A percentile compares a stretch with the other conserved stretches of the same genome.
phyloP scores from a whole-genome alignment of 2,888 invertebrate genomes.

The Galerucella nymphaeae region DNA sequence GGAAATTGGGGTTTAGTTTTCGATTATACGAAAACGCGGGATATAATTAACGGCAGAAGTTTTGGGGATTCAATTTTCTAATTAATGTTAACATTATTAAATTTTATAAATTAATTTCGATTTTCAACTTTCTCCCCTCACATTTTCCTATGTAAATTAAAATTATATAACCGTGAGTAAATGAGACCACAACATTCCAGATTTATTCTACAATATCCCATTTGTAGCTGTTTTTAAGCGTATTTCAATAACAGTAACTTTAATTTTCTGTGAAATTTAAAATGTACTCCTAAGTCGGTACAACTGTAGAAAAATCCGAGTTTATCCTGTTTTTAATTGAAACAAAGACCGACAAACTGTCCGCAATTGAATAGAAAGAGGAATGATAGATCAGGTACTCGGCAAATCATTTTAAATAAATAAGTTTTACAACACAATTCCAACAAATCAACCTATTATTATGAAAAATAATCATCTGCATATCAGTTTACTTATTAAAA shows the following conservation, averaged over 20 bases:
- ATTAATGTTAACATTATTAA: slow-evolving; percentile 11
- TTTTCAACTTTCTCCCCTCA: neutral
- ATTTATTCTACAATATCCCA: too few species aligned
- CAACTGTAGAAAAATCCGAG: slow-evolving; percentile 54
- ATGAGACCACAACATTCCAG: too few species aligned
- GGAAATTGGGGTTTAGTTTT: slow-evolving; percentile 25
- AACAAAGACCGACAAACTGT: slow-evolving; percentile 50
- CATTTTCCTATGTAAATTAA: neutral
- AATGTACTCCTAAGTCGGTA: slow-evolving; percentile 45
- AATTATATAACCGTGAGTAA: too few species aligned
- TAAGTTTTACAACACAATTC: neutral
- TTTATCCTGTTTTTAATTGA: slow-evolving; percentile 56
- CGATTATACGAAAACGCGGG: slow-evolving; percentile 15
- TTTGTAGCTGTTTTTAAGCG: neutral
- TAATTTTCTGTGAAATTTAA: slow-evolving; percentile 16
- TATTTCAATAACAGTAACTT: slow-evolving; percentile 16
- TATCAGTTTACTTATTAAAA: too few species aligned
- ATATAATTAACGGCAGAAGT: slow-evolving; percentile 1
- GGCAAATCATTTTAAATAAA: neutral
- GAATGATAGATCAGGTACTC: neutral
- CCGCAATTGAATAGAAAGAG: slow-evolving; percentile 29
- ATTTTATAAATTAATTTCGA: neutral
- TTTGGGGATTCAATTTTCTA: slow-evolving; percentile 15
- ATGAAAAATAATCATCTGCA: neutral
- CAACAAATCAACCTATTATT: neutral